phyloP scores from a whole-genome alignment of 2,888 invertebrate species.

The Meteorus colon region DNA sequence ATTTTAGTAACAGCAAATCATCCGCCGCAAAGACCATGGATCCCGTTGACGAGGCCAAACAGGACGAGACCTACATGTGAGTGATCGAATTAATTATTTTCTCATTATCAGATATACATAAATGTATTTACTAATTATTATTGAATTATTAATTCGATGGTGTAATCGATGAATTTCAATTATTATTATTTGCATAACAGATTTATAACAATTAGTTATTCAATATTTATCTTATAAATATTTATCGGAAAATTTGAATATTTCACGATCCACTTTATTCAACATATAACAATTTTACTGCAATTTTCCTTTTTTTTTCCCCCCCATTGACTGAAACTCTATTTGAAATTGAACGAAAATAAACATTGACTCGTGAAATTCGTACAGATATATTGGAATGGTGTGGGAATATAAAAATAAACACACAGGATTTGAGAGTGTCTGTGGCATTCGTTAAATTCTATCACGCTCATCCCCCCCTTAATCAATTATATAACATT shows the following conservation, averaged over 20 bases:
- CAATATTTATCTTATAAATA: background rate
- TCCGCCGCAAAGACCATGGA: slow-evolving; percentile 97
- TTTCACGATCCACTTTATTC: background rate
- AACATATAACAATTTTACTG: background rate
- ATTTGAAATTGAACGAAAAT: background rate
- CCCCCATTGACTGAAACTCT: background rate
- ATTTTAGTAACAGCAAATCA: slow-evolving; percentile 90
- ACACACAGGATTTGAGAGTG: background rate
- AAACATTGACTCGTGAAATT: background rate
- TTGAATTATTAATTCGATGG: background rate
- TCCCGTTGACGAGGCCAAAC: slow-evolving; percentile 91
- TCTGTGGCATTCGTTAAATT: background rate
- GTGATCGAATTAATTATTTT: slow-evolving; percentile 70
- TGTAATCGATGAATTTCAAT: background rate
- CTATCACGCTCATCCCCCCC: background rate
- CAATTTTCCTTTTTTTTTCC: background rate
- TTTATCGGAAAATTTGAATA: background rate
- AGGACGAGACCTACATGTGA: slow-evolving; percentile 92
- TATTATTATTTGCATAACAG: background rate
- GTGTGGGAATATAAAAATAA: background rate
- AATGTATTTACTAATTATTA: background rate
- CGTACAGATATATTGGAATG: background rate
- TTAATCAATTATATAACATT: background rate
- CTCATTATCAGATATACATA: background rate
- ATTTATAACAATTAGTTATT: background rate